Evolutionary conservation across 1,140 invertebrate species (phyloP), one percentile per base, ranked within the genome.

Genomic region (Liolophura sinensis): DNA sequence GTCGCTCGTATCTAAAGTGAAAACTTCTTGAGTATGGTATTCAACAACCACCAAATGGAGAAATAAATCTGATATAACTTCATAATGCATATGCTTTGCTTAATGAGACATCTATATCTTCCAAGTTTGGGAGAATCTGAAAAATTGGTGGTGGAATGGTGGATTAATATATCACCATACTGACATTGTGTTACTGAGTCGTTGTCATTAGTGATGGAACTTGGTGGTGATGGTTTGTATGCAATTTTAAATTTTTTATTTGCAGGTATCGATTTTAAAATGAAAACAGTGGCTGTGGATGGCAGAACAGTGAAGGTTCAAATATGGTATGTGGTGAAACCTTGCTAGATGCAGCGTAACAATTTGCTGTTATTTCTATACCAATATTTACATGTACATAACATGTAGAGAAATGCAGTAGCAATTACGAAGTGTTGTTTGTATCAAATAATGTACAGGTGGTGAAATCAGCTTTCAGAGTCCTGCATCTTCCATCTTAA

Each of bases 241-340:
- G 20, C 40, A 55, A 47, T 48, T 20, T 60, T 65, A 0, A 62
- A 5, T 66, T 69, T 57, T 60, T 56, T 60, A 62, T 67, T 75
- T 74, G 51, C 83, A 93, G 92, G 92, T 71, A 93, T 95, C 79
- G 93, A 95, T 86, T 94, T 94, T 81, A 95, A 94, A 85, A 92
- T 94, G 83, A 94, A 94, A 84, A 92, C 93, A 65, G 92, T 94
- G 70, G 92, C 93, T 81, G 84, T 95, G 69, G 91, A 93, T 81
- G 92, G 92, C 5, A 91, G 90, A 61, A 92, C 90, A 62, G 91
- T 94, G 65, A 94, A 94, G 84, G 85, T 94, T 56, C 93, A 95
- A 86, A 93, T 95, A 80, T 95, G 93, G 92, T 93, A 89, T 86
- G 91, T 73, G 25, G 59, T 47, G 15, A 49, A 6, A 47, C 57